Conservation (phyloP, 1,140 invertebrate species). For the Saccostrea echinata region DNA sequence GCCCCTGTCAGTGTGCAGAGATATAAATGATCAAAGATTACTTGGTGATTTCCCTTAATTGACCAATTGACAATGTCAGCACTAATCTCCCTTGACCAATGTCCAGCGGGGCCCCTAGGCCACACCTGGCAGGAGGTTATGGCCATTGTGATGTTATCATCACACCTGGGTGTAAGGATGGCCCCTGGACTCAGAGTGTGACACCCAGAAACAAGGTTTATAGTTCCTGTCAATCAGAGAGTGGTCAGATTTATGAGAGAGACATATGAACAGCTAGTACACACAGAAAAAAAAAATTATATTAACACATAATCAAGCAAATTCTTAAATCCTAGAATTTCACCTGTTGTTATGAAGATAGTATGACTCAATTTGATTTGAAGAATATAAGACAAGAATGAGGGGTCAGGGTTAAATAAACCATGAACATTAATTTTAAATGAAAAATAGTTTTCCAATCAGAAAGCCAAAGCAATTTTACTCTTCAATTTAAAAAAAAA, state of each 20-base stretch:
- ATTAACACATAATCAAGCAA: too few relatives aligned
- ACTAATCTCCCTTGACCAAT: conserved; percentile 9
- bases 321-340: too few relatives aligned
- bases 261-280: neutral
- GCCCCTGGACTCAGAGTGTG: neutral
- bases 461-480: neutral
- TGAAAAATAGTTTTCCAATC: neutral
- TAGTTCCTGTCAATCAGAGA: neutral
- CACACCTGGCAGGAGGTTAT: conserved; percentile 4
- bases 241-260: neutral
- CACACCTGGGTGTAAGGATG: conserved; percentile 13
- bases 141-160: conserved; percentile 1
- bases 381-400: neutral
- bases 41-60: conserved; percentile 35
- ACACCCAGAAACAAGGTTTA: conserved; percentile 14
- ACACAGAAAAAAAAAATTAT: neutral
- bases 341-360: neutral
- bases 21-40: conserved; percentile 22
- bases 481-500: too few relatives aligned
- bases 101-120: neutral
- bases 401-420: neutral
- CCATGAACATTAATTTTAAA: neutral
- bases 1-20: neutral
- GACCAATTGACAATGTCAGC: conserved; percentile 41
- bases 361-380: neutral